phyloP scores from a whole-genome alignment of 1,140 invertebrate species.

The Zaprionus taronus region DNA sequence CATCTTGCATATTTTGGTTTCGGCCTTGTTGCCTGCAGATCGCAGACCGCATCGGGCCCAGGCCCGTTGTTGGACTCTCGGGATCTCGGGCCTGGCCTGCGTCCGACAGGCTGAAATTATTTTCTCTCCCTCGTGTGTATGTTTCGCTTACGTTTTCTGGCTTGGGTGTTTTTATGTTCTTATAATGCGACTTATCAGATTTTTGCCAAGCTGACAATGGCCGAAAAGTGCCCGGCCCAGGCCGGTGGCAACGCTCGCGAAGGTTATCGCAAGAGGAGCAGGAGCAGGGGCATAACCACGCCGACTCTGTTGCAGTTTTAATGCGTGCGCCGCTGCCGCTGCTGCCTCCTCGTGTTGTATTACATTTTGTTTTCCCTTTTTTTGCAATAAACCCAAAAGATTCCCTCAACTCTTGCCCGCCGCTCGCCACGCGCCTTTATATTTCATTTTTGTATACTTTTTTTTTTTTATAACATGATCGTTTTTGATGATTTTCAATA shows the following conservation, averaged over 20 bases:
- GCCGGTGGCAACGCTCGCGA: slow-evolving; percentile 67
- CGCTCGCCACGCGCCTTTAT: slow-evolving; percentile 68
- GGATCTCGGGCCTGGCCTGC: slow-evolving; percentile 7
- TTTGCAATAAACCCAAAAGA: slow-evolving; percentile 23
- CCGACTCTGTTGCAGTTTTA: slow-evolving; percentile 60
- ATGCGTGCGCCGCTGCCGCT: slow-evolving; percentile 58
- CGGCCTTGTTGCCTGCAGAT: slow-evolving; percentile 62
- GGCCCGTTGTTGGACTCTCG: background rate
- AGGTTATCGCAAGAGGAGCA: slow-evolving; percentile 54
- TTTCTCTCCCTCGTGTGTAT: slow-evolving; percentile 73
- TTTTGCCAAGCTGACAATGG: slow-evolving; percentile 78
- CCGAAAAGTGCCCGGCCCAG: slow-evolving; percentile 68
- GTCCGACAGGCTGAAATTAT: slow-evolving; percentile 64
- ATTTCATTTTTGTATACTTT: slow-evolving; percentile 56
- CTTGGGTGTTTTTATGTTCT: slow-evolving; percentile 82
- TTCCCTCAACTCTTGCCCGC: slow-evolving; percentile 46
- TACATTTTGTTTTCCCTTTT: slow-evolving; percentile 65
- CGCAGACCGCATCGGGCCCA: slow-evolving; percentile 3
- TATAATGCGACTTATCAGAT: slow-evolving; percentile 83
- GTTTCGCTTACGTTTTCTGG: slow-evolving; percentile 73
- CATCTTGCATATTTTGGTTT: slow-evolving; percentile 73
- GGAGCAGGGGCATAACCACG: background rate
- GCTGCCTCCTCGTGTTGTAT: slow-evolving; percentile 60
- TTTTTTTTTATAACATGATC: slow-evolving; percentile 34
- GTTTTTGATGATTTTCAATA: slow-evolving; percentile 75